Evolutionary conservation across 2,797 vertebrate genomes (phyloP).

Genomic region (Myotis planiceps): DNA sequence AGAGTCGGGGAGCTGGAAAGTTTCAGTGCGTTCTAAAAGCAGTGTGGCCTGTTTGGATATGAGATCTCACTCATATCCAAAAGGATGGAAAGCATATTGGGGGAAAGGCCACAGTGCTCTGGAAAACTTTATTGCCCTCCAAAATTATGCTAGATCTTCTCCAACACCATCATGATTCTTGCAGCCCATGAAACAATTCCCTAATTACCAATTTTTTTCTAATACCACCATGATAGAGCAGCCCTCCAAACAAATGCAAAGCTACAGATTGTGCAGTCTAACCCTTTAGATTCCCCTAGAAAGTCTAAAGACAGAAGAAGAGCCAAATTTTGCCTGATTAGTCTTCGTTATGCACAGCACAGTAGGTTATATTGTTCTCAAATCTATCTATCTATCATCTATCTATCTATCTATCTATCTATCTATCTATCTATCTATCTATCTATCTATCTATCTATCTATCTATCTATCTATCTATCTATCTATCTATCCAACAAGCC

Average conservation of each 20-base stretch:
- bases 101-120: not conserved
- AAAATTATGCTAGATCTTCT: not conserved
- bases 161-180: not conserved
- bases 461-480: not conserved
- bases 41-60: not conserved
- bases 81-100: not conserved
- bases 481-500: not conserved
- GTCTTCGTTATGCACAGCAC: not conserved
- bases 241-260: not conserved
- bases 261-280: not conserved
- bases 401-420: not conserved
- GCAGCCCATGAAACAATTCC: not conserved
- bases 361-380: not conserved
- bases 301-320: not conserved
- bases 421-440: not conserved
- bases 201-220: not conserved
- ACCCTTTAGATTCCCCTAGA: not conserved
- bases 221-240: not conserved
- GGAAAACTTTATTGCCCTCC: not conserved
- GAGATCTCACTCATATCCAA: not conserved
- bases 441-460: not conserved
- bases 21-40: not conserved
- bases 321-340: not conserved
- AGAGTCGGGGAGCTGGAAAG: not conserved
- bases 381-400: not conserved